These are phyloP conservation scores for Sinonovacula constricta DNA, from an alignment of 1,140 invertebrate genomes.

Conservation along the genomic window DNA sequence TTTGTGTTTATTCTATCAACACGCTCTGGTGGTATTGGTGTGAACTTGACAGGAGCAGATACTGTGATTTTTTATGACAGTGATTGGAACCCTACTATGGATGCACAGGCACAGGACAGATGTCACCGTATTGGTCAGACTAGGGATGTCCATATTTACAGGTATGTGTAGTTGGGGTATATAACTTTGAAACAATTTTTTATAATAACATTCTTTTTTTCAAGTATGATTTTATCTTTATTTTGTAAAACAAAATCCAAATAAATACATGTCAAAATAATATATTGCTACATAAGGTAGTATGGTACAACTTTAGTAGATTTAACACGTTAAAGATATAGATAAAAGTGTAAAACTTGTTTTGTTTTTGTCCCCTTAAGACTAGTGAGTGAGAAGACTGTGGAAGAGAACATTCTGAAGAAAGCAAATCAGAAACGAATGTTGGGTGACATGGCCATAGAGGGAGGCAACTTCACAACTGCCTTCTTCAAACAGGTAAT, in stretches of 20 bases:
- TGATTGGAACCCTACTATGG: conserved; percentile 99
- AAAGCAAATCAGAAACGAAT: conserved; percentile 99
- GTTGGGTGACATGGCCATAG: conserved; percentile 98
- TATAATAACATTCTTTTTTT: too few relatives aligned
- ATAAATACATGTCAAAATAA: too few relatives aligned
- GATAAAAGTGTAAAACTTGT: background rate
- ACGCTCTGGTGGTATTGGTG: conserved; percentile 97
- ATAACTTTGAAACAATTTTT: too few relatives aligned
- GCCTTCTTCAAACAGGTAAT: conserved; percentile 96
- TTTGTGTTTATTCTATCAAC: conserved; percentile 99
- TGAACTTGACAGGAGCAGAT: conserved; percentile 99
- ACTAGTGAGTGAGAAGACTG: conserved; percentile 96
- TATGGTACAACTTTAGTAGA: background rate
- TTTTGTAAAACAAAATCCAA: too few relatives aligned
- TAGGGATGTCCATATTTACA: conserved; percentile 99
- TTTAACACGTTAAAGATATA: background rate
- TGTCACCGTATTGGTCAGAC: conserved; percentile 99
- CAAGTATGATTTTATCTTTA: too few relatives aligned
- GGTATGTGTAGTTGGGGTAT: too few relatives aligned
- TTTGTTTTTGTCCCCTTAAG: conserved; percentile 79
- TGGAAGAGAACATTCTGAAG: conserved; percentile 99
- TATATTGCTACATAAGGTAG: too few relatives aligned
- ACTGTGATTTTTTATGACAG: conserved; percentile 99
- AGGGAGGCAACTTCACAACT: conserved; percentile 99
- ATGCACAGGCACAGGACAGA: conserved; percentile 98